Evolutionary conservation across 2,888 invertebrate species (phyloP).

Genomic region (Himalopsyche anomala): DNA sequence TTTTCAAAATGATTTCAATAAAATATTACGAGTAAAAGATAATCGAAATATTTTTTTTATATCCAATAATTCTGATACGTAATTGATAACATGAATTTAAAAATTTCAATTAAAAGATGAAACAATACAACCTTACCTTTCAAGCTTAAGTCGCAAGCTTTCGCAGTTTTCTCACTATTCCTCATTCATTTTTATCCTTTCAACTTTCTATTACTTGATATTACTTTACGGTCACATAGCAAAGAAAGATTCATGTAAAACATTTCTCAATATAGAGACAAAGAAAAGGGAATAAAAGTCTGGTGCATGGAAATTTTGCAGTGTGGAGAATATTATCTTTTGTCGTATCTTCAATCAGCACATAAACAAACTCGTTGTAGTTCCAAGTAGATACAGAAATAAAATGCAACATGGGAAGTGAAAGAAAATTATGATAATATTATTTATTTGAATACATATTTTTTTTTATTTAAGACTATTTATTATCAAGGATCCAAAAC

Average conservation of each 20-base stretch:
- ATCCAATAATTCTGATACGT: too few relatives aligned
- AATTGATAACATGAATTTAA: neutral
- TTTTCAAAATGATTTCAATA: too few relatives aligned
- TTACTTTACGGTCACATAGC: conserved; percentile 34
- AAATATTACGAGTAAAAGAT: too few relatives aligned
- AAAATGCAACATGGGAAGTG: too few relatives aligned
- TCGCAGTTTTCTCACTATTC: neutral
- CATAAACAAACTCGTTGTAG: neutral
- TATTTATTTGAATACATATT: too few relatives aligned
- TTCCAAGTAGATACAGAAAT: neutral
- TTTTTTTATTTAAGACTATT: too few relatives aligned
- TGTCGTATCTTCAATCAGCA: conserved; percentile 39
- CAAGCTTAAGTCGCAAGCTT: neutral
- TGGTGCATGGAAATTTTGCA: conserved; percentile 15
- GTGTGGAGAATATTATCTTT: conserved; percentile 31
- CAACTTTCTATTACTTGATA: conserved; percentile 39
- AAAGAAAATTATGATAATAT: too few relatives aligned
- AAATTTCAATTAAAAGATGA: neutral
- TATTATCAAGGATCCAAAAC: too few relatives aligned
- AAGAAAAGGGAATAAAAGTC: conserved; percentile 12
- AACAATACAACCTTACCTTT: neutral
- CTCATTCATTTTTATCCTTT: conserved; percentile 8
- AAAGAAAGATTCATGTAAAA: conserved; percentile 38
- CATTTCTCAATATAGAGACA: conserved; percentile 36
- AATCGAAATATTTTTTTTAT: too few relatives aligned